Percentiles rank a stretch among this genome's conserved stretches.
These are phyloP conservation scores for Altica lythri DNA, from an alignment of 2,888 invertebrate genomes.

Conservation along the genomic window DNA sequence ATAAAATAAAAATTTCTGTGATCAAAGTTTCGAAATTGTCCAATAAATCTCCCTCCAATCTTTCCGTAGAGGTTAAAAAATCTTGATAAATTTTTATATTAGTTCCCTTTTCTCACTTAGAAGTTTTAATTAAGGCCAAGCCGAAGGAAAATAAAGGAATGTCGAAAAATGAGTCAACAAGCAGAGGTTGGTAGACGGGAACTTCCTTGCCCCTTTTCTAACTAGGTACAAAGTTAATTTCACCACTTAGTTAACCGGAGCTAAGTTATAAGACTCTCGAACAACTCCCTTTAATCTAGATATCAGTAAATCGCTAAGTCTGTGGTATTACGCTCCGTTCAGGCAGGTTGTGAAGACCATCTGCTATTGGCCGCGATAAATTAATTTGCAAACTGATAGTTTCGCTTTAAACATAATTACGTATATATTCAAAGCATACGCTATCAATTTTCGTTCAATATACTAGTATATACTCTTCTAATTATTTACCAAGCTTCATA, in stretches of 20 bases:
- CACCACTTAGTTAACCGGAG: conserved; percentile 13
- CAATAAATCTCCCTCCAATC: too few species aligned
- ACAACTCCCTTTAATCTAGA: conserved; percentile 16
- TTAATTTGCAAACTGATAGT: conserved; percentile 5
- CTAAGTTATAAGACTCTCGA: conserved; percentile 16
- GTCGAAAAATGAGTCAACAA: conserved; percentile 1
- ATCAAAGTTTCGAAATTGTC: too few species aligned
- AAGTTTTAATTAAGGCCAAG: not conserved
- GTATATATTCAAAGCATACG: not conserved
- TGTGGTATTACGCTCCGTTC: not conserved
- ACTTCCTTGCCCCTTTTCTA: not conserved
- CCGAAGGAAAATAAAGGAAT: not conserved
- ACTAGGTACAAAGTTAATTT: conserved; percentile 17
- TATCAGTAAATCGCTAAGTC: conserved; percentile 10
- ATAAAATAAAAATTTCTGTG: too few species aligned
- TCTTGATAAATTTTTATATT: too few species aligned
- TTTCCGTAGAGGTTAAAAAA: too few species aligned
- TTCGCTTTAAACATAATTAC: not conserved
- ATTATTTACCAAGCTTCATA: too few species aligned
- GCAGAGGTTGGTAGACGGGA: not conserved
- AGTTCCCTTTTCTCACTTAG: too few species aligned
- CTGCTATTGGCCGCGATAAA: not conserved
- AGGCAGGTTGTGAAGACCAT: conserved; percentile 4
- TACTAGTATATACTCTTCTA: too few species aligned
- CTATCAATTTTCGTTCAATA: too few species aligned